Base-by-base conservation (phyloP, 2,113 vertebrate genomes). In the Misgurnus anguillicaudatus region DNA sequence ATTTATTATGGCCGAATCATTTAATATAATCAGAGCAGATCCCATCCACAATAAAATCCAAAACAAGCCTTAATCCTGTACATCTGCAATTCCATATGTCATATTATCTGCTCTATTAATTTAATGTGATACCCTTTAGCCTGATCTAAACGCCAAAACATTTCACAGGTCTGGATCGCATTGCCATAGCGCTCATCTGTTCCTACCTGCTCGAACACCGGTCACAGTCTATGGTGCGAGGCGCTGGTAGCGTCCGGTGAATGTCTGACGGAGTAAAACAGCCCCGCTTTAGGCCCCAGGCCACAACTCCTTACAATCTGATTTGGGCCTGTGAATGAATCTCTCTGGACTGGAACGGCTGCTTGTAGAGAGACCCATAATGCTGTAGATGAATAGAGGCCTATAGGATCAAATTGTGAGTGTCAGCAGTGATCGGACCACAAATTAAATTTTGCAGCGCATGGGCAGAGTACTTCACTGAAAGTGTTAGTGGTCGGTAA, bases 321-420 rank as follows among this genome's bases (percentile, higher is more conserved):
- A 81, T 84, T 78, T 63, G 36, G 55, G 14, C 47, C 61, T 48
- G 45, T 41, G 61, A 63, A 77, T 6, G 64, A 57, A 53, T 57
- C 74, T 63, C 62, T 81, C 55, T 10, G 45, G 60, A 58, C 13
- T 8, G 48, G 39, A 51, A 31, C 24, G 38, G 9, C 51, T 38
- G 17, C 61, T 61, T 74, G 71, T 14, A 21, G 55, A 60, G 13
- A 13, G 53, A 66, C 45, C 1, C 8, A 38, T 68, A 81, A 75
- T 81, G 19, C 48, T 16, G 48, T 39, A 81, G 75, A 84, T 84
- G 78, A 84, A 84, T 81, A 81, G 79, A 69, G 3, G 2, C 39
- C 75, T 75, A 78, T 81, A 38, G 48, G 65, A 78, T 68, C 58
- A 41, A 21, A 39, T 17, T 38, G 55, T 53, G 51, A 19, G 74